A percentile compares a stretch with the other conserved stretches of the same genome.
Evolutionary conservation across 2,888 invertebrate genomes (phyloP).

Genomic region (Lycophotia porphyrea): DNA sequence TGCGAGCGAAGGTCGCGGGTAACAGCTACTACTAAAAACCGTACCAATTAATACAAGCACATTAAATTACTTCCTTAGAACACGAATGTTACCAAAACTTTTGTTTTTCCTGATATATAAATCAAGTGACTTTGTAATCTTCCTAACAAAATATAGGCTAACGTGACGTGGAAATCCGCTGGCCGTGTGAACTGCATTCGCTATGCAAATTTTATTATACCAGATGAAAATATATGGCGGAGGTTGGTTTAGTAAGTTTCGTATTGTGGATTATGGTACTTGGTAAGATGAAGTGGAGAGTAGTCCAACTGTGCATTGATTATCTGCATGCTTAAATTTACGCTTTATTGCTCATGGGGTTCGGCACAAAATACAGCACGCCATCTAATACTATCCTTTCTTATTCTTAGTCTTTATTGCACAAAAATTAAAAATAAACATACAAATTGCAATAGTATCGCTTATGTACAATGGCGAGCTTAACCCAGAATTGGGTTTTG

Average conservation of each 20-base stretch:
- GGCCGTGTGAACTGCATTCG: conserved; percentile 72
- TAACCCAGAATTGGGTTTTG: too few species aligned
- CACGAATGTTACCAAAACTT: conserved; percentile 40
- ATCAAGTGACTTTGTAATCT: conserved; percentile 61
- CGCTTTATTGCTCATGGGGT: too few species aligned
- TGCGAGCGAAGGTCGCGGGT: too few species aligned
- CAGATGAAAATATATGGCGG: conserved; percentile 75
- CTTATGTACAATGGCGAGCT: too few species aligned
- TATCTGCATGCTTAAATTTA: background rate
- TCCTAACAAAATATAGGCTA: conserved; percentile 64
- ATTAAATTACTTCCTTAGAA: conserved; percentile 25
- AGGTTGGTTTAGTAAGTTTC: conserved; percentile 70
- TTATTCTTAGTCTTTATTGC: too few species aligned
- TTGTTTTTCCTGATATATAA: conserved; percentile 58
- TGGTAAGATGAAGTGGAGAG: conserved; percentile 51
- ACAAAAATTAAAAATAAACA: too few species aligned
- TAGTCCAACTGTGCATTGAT: background rate
- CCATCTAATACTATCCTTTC: too few species aligned
- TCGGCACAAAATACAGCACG: too few species aligned
- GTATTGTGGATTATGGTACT: conserved; percentile 50
- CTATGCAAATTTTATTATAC: conserved; percentile 80
- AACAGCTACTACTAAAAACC: too few species aligned
- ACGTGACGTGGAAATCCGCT: conserved; percentile 70
- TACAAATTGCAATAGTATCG: too few species aligned
- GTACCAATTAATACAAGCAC: conserved; percentile 18